phyloP scores from a whole-genome alignment of 1,140 invertebrate species.

The Drosophila tsacasi region DNA sequence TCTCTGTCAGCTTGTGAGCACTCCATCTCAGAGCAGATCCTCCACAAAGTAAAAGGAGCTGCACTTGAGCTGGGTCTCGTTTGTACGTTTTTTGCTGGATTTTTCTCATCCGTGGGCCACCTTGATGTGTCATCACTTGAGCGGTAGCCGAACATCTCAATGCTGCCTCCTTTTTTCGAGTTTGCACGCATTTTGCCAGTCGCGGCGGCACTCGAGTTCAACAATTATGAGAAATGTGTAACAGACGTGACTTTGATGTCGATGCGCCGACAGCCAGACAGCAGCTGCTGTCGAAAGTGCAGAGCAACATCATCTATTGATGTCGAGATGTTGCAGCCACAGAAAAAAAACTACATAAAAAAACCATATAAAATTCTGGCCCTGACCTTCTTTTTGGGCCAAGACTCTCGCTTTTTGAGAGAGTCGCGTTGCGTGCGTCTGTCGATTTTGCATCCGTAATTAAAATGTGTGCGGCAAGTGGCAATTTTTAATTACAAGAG shows the following conservation, averaged over 20 bases:
- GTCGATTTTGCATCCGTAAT: slow-evolving; percentile 66
- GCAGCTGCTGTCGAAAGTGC: slow-evolving; percentile 60
- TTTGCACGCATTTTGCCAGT: slow-evolving; percentile 45
- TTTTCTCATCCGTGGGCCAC: slow-evolving; percentile 42
- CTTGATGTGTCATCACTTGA: slow-evolving; percentile 71
- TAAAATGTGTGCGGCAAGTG: slow-evolving; percentile 70
- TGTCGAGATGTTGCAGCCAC: slow-evolving; percentile 52
- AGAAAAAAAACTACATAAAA: slow-evolving; percentile 26
- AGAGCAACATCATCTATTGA: slow-evolving; percentile 34
- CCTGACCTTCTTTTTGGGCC: slow-evolving; percentile 68
- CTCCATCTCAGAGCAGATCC: slow-evolving; percentile 24
- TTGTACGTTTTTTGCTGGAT: slow-evolving; percentile 4
- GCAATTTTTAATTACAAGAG: slow-evolving; percentile 68
- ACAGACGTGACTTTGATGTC: slow-evolving; percentile 70
- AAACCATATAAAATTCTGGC: slow-evolving; percentile 38
- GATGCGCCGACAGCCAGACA: slow-evolving; percentile 57
- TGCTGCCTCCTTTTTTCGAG: slow-evolving; percentile 24
- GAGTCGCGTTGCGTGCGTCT: slow-evolving; percentile 57
- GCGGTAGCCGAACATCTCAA: slow-evolving; percentile 56
- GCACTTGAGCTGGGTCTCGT: slow-evolving; percentile 20
- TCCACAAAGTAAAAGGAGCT: slow-evolving; percentile 46
- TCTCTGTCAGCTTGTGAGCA: slow-evolving; percentile 33
- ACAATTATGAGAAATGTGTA: slow-evolving; percentile 64
- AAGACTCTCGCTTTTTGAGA: slow-evolving; percentile 34
- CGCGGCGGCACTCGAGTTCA: slow-evolving; percentile 34